Percentiles rank a stretch among this genome's conserved stretches.
These are phyloP conservation scores for Cyrtorhinus lividipennis DNA, from an alignment of 1,140 invertebrate genomes.

Conservation along the genomic window DNA sequence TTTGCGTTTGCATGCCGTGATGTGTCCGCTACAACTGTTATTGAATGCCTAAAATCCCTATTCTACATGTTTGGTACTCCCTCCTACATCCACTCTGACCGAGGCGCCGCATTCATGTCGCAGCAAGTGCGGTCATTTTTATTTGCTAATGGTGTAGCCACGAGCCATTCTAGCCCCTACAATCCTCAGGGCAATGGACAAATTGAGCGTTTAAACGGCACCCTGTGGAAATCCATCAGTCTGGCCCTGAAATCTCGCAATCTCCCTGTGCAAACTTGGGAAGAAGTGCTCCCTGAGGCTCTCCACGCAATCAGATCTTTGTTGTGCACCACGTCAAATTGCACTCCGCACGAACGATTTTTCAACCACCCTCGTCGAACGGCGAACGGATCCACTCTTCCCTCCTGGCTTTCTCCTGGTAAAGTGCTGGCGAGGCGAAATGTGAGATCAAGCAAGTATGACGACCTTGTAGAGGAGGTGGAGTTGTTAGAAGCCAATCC, in stretches of 20 bases:
- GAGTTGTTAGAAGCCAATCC: too few species aligned
- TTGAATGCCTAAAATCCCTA: constrained; percentile 21
- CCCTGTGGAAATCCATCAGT: constrained; percentile 19
- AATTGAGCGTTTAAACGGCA: constrained; percentile 21
- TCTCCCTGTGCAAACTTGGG: not conserved
- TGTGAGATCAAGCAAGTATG: too few species aligned
- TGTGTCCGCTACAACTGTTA: constrained; percentile 22
- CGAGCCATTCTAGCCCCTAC: constrained; percentile 19
- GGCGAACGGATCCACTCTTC: too few species aligned
- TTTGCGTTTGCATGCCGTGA: constrained; percentile 24
- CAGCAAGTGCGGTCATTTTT: constrained; percentile 20
- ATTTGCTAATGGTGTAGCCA: constrained; percentile 16
- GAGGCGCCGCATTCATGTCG: constrained; percentile 23
- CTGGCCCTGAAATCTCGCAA: not conserved
- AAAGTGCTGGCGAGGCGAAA: too few species aligned
- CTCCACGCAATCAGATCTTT: too few species aligned
- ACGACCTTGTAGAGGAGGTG: too few species aligned
- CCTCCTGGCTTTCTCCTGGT: too few species aligned
- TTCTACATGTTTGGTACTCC: constrained; percentile 24
- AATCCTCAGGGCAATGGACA: constrained; percentile 20
- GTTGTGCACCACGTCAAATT: too few species aligned
- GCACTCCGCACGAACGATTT: too few species aligned
- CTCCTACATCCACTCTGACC: constrained; percentile 23
- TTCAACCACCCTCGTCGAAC: too few species aligned
- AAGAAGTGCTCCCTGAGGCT: too few species aligned